phyloP scores from a whole-genome alignment of 2,888 invertebrate species.

The Crepidodera aurea region DNA sequence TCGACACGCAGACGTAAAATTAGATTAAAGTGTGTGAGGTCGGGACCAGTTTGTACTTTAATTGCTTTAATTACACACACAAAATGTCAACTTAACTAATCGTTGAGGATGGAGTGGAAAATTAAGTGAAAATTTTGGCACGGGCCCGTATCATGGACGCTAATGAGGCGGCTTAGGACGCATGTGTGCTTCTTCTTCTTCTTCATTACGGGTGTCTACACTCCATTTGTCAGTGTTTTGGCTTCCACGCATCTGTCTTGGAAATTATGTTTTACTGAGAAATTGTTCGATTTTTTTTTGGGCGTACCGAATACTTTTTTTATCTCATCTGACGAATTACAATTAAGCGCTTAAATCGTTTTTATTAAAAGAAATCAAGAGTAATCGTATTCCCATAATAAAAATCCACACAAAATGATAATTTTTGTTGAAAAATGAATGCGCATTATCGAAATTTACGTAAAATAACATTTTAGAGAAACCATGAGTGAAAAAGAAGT shows the following conservation, averaged over 20 bases:
- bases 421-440: too few relatives aligned
- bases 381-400: too few relatives aligned
- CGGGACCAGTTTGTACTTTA: slow-evolving; percentile 36
- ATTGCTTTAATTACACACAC: slow-evolving; percentile 47
- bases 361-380: too few relatives aligned
- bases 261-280: neutral
- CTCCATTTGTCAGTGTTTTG: slow-evolving; percentile 35
- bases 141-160: slow-evolving; percentile 52
- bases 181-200: slow-evolving; percentile 18
- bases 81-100: slow-evolving; percentile 49
- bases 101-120: slow-evolving; percentile 51
- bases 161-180: slow-evolving; percentile 41
- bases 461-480: too few relatives aligned
- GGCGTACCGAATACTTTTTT: too few relatives aligned
- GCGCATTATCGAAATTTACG: too few relatives aligned
- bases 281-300: neutral
- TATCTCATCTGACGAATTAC: too few relatives aligned
- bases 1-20: slow-evolving; percentile 35
- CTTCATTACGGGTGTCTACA: slow-evolving; percentile 33
- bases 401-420: too few relatives aligned
- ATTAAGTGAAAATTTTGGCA: slow-evolving; percentile 58
- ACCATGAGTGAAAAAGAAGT: too few relatives aligned
- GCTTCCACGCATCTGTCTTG: slow-evolving; percentile 33
- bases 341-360: too few relatives aligned
- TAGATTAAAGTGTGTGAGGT: slow-evolving; percentile 47